A percentile compares a stretch with the other conserved stretches of the same genome.
phyloP scores from a whole-genome alignment of 2,113 vertebrate species.

The Saccopteryx leptura region DNA sequence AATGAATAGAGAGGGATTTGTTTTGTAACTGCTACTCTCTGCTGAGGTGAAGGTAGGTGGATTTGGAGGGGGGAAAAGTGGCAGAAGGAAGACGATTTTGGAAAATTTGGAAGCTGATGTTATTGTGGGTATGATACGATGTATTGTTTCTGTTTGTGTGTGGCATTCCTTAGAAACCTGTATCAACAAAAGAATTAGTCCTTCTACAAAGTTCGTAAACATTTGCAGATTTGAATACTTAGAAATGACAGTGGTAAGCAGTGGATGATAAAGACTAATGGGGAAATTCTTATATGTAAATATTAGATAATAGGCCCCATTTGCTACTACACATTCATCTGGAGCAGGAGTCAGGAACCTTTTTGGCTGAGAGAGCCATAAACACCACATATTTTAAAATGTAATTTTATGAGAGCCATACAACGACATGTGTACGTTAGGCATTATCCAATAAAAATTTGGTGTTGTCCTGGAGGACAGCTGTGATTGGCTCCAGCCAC shows the following conservation, averaged over 20 bases:
- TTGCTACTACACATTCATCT: not conserved
- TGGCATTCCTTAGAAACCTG: slow-evolving; percentile 25
- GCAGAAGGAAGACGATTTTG: not conserved
- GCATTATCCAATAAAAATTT: too few relatives aligned
- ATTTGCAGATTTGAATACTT: slow-evolving; percentile 65
- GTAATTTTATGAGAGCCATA: too few relatives aligned
- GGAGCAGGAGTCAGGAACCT: too few relatives aligned
- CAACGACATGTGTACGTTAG: too few relatives aligned
- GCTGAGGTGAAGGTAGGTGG: too few relatives aligned
- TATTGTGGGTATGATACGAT: not conserved
- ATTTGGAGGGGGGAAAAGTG: not conserved
- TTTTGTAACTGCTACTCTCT: slow-evolving; percentile 41
- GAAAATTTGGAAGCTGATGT: not conserved
- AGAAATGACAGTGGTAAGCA: slow-evolving; percentile 21
- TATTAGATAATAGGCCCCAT: not conserved
- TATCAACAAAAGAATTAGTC: not conserved
- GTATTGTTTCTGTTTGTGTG: not conserved
- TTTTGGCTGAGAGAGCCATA: too few relatives aligned
- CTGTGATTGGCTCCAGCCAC: too few relatives aligned
- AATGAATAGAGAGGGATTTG: slow-evolving; percentile 55
- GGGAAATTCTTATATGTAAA: slow-evolving; percentile 42
- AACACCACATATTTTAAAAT: too few relatives aligned
- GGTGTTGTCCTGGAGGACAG: too few relatives aligned
- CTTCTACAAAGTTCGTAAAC: slow-evolving; percentile 38
- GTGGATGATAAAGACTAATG: slow-evolving; percentile 24